Evolutionary conservation across 2,888 invertebrate genomes (phyloP).

Genomic region (Cheilosia pagana): DNA sequence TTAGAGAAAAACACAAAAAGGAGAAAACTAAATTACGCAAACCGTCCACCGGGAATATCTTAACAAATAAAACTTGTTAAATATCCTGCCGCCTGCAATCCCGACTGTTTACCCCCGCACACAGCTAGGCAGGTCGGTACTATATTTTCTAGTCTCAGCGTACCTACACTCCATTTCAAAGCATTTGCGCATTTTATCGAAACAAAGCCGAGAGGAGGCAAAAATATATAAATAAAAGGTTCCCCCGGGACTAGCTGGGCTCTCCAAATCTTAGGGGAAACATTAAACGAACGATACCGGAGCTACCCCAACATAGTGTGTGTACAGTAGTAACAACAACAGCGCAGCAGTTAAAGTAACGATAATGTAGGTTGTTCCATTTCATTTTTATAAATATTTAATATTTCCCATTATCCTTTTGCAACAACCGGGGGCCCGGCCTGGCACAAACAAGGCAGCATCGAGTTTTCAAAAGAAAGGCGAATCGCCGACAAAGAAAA

Average conservation of each 20-base stretch:
- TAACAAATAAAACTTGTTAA: conserved; percentile 65
- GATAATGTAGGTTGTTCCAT: conserved; percentile 75
- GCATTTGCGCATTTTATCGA: conserved; percentile 69
- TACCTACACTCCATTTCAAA: conserved; percentile 58
- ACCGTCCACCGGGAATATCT: conserved; percentile 61
- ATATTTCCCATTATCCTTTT: conserved; percentile 74
- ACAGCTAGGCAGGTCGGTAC: conserved; percentile 15
- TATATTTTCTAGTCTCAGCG: conserved; percentile 30
- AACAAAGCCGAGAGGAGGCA: conserved; percentile 45
- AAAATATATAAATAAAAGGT: conserved; percentile 68
- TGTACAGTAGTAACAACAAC: conserved; percentile 48
- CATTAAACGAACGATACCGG: conserved; percentile 68
- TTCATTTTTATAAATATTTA: conserved; percentile 76
- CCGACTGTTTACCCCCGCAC: conserved; percentile 7
- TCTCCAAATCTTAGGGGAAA: conserved; percentile 64
- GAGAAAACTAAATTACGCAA: conserved; percentile 45
- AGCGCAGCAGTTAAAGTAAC: conserved; percentile 70
- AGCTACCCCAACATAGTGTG: conserved; percentile 68
- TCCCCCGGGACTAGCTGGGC: conserved; percentile 63
- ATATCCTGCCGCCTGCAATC: conserved; percentile 43
- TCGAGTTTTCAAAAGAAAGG: conserved; percentile 16
- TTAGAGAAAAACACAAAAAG: conserved; percentile 36
- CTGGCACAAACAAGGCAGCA: neutral
- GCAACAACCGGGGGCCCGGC: conserved; percentile 29
- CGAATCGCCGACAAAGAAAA: conserved; percentile 25